phyloP scores from a whole-genome alignment of 92 coral and sea anemone genomes.

The Parazoanthus atlanticus region DNA sequence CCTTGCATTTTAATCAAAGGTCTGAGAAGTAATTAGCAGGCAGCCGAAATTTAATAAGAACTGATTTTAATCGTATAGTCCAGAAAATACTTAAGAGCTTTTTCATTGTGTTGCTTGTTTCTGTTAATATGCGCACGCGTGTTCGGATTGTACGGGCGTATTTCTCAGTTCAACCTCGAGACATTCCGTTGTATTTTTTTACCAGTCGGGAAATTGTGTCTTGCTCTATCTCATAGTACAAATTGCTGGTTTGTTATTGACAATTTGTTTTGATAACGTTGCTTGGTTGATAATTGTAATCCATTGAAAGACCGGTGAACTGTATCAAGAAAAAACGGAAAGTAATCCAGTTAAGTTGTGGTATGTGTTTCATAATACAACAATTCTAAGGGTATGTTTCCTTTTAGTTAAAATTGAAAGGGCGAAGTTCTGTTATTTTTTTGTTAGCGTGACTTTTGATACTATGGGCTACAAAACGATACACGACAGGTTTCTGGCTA shows the following conservation, averaged over 20 bases:
- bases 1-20: background rate
- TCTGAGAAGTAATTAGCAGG: background rate
- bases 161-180: background rate
- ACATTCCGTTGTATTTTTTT: background rate
- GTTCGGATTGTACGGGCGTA: background rate
- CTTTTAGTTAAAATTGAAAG: background rate
- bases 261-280: background rate
- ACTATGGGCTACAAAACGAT: background rate
- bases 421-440: background rate
- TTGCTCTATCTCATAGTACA: background rate
- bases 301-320: background rate
- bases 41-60: background rate
- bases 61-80: no score
- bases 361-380: background rate
- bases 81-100: background rate
- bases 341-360: background rate
- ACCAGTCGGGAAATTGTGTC: background rate
- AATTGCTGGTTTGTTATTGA: background rate
- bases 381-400: background rate
- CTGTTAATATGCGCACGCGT: background rate
- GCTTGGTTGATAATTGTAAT: background rate
- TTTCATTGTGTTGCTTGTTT: background rate
- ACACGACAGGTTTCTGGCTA: background rate
- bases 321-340: background rate
- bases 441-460: slow-evolving; percentile 25